Evolutionary conservation across 2,888 invertebrate species (phyloP).

Genomic region (Melipona beecheii): DNA sequence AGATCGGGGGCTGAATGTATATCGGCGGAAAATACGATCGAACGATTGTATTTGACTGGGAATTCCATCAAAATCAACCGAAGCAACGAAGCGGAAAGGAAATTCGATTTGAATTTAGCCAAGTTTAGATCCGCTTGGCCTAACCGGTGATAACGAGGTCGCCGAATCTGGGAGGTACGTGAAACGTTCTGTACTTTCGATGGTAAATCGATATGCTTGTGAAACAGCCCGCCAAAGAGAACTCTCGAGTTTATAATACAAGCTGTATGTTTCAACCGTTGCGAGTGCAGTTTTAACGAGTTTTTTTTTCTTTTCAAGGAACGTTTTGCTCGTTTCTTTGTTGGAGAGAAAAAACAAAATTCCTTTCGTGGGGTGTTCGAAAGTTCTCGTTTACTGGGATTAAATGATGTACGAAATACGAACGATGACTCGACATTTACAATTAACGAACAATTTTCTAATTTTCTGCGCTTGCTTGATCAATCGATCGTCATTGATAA

Average conservation of each 20-base stretch:
- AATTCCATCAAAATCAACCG: constrained; percentile 44
- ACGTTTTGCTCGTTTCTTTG: constrained; percentile 6
- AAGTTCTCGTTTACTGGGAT: not conserved
- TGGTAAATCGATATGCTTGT: constrained; percentile 54
- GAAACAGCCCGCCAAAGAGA: constrained; percentile 26
- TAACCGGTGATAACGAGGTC: constrained; percentile 59
- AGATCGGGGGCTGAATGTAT: not conserved
- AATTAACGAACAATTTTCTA: too few species aligned
- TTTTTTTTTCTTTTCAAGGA: not conserved
- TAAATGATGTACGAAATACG: not conserved
- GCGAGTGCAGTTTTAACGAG: constrained; percentile 8
- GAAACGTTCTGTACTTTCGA: constrained; percentile 39
- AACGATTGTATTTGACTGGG: constrained; percentile 48
- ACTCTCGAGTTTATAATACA: constrained; percentile 34
- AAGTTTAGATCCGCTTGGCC: constrained; percentile 52
- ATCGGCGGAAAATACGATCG: constrained; percentile 20
- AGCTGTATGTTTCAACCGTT: constrained; percentile 25
- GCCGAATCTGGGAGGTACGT: constrained; percentile 50
- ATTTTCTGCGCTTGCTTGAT: too few species aligned
- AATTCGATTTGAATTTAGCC: constrained; percentile 59
- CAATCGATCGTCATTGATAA: too few species aligned
- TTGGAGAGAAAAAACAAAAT: not conserved
- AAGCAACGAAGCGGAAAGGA: constrained; percentile 30
- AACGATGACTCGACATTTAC: too few species aligned
- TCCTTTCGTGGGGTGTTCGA: too few species aligned